Conservation (phyloP, 2,113 vertebrate species). For the Eonycteris spelaea region DNA sequence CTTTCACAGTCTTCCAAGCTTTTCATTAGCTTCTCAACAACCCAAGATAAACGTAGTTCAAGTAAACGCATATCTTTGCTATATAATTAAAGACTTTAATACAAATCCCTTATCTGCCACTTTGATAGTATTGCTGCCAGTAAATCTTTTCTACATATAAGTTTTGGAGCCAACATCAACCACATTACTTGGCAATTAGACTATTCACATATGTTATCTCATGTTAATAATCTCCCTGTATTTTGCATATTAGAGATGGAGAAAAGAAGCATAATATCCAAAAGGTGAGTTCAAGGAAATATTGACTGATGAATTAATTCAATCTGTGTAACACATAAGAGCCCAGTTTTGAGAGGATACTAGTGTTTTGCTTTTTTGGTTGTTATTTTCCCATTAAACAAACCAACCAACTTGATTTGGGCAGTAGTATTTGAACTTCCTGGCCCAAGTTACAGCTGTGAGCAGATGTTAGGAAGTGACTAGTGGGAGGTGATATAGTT, state of each 20-base stretch:
- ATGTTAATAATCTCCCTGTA: background rate
- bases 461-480: constrained; percentile 15
- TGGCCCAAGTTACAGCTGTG: background rate
- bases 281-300: background rate
- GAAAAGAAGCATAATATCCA: background rate
- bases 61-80: background rate
- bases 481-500: background rate
- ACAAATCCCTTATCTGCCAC: background rate
- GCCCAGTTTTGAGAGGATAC: background rate
- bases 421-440: constrained; percentile 1
- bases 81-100: background rate
- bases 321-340: background rate
- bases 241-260: background rate
- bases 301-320: background rate
- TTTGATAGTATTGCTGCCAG: background rate
- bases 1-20: background rate
- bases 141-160: background rate
- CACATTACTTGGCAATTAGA: background rate
- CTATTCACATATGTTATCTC: background rate
- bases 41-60: background rate
- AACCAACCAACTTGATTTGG: background rate
- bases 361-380: background rate
- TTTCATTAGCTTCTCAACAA: background rate
- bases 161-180: background rate
- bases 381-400: background rate